Base-by-base conservation (phyloP, 2,113 vertebrate genomes). In the Cyanistes caeruleus region DNA sequence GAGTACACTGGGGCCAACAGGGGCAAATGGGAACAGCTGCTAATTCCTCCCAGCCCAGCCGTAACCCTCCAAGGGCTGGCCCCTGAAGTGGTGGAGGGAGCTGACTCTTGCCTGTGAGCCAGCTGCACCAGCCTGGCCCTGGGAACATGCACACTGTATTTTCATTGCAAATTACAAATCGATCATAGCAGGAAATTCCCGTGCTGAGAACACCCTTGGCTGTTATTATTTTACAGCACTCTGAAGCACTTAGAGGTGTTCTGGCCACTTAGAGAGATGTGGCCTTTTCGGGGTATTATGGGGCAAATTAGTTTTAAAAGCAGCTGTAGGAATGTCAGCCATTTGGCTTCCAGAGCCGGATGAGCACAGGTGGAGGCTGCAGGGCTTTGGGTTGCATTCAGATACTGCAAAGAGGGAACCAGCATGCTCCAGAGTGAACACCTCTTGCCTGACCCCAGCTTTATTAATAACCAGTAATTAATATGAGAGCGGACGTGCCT, bases 391-490 rank as follows among this genome's bases (percentile, higher is more conserved):
- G 44, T 72, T 44, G 39, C 74, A 77, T 43, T 90, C 1, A 8
- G 63, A 43, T 21, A 75, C 74, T 41, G 37, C 91, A 56, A 22
- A 51, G 76, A 43, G 56, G 80, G 83, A 70, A 25, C 39, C 77
- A 5, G 76, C 63, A 18, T 0, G 0, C 90, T 87, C 35, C 8
- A 0, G 73, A 81, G 84, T 0, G 1, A 94, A 74, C 85, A 88
- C 95, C 83, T 84, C 78, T 0, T 17, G 59, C 79, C 72, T 93
- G 79, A 94, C 85, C 93, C 79, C 68, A n/a, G 83, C 72, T 84
- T 95, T 93, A 95, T 96, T 93, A 95, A 94, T 90, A 96, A 96
- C 83, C 52, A 88, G 80, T 90, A 95, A 96, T 95, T 90, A 96
- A 96, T 94, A 95, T 46, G 83, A 94, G 53, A 93, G 85, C 76